Conservation (phyloP, 2,113 vertebrate species). For the Diadophis punctatus region DNA sequence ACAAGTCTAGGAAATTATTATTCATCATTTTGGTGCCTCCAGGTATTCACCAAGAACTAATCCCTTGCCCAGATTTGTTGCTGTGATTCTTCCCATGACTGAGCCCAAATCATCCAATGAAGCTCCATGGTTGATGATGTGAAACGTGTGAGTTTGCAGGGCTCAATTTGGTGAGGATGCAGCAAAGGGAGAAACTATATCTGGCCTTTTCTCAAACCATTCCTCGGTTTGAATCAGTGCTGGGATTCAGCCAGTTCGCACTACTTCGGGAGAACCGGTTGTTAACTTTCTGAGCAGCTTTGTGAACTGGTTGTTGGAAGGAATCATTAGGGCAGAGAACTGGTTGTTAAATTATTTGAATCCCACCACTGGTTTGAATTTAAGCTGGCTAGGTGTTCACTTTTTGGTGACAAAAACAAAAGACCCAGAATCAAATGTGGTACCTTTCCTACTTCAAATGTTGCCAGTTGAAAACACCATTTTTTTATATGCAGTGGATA, state of each 20-base stretch:
- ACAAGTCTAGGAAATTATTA: too few species aligned
- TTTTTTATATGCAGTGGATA: background rate
- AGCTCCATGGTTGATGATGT: background rate
- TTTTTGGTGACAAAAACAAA: background rate
- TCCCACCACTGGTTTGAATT: background rate
- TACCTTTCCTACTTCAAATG: fast-evolving
- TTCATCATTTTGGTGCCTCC: background rate
- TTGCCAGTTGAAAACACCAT: background rate
- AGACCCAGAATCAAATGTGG: background rate
- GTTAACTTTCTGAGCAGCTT: too few species aligned
- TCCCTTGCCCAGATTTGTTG: background rate
- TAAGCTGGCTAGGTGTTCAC: background rate
- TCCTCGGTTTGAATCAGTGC: too few species aligned
- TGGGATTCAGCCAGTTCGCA: too few species aligned
- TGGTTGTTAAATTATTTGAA: too few species aligned
- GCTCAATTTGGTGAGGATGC: background rate
- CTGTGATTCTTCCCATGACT: background rate
- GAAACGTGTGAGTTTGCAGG: background rate
- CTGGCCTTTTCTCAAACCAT: background rate
- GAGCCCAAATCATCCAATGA: background rate
- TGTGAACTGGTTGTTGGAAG: too few species aligned
- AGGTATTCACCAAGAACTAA: background rate
- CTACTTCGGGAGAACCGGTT: too few species aligned
- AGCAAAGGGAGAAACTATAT: background rate
- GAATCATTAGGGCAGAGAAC: too few species aligned